A percentile compares a stretch with the other conserved stretches of the same genome.
Conservation (phyloP, 1,140 invertebrate species). For the Cecropterus lyciades region DNA sequence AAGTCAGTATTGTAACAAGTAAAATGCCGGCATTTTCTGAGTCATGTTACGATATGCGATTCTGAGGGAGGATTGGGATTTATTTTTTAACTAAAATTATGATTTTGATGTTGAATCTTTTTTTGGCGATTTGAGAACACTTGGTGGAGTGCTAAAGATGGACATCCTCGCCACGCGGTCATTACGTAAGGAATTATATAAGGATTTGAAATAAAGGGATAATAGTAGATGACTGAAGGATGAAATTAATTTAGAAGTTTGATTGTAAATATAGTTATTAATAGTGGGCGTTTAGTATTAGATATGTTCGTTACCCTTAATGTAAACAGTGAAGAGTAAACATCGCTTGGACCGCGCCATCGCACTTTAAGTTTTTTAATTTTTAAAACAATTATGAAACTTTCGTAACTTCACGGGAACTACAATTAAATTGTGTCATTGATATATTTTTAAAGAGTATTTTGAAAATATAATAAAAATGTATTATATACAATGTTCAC, state of each 20-base stretch:
- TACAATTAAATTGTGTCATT: not conserved
- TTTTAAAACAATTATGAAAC: not conserved
- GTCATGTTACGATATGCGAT: slow-evolving; percentile 21
- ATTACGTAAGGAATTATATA: slow-evolving; percentile 73
- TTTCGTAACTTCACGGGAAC: not conserved
- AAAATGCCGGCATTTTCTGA: slow-evolving; percentile 36
- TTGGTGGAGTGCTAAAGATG: not conserved
- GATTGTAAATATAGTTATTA: not conserved
- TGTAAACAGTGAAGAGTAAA: not conserved
- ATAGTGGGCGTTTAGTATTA: not conserved
- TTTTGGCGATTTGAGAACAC: slow-evolving; percentile 6
- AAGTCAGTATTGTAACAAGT: slow-evolving; percentile 22
- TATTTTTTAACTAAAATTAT: slow-evolving; percentile 4
- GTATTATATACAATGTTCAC: not conserved
- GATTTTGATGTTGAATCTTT: not conserved
- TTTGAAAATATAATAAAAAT: not conserved
- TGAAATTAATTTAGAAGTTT: not conserved
- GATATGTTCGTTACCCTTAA: not conserved
- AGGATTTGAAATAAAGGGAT: slow-evolving; percentile 51
- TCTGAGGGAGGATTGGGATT: slow-evolving; percentile 14
- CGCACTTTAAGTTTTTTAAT: not conserved
- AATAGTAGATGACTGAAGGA: slow-evolving; percentile 10
- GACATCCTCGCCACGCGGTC: slow-evolving; percentile 53
- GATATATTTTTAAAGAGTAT: not conserved
- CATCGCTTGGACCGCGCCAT: not conserved